Percentiles rank a stretch among this genome's conserved stretches.
Evolutionary conservation across 2,797 vertebrate genomes (phyloP).

Genomic region (Protosalanx chinensis): DNA sequence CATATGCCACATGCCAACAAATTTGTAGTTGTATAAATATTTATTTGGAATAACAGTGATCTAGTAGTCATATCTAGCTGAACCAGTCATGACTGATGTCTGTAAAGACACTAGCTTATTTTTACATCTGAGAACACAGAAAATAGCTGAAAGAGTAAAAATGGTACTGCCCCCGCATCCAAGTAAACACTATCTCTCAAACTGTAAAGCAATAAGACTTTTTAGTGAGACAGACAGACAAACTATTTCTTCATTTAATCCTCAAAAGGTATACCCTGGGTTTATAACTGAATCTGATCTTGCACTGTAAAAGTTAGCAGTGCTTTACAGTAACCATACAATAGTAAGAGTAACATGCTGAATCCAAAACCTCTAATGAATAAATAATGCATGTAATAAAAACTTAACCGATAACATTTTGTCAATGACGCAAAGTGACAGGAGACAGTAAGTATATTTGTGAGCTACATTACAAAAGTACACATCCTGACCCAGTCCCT

Average conservation of each 20-base stretch:
- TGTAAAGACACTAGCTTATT: slow-evolving; percentile 5
- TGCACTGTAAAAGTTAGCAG: slow-evolving; percentile 6
- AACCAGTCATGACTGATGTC: background rate
- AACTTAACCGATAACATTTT: background rate
- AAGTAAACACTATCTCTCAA: background rate
- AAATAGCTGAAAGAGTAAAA: background rate
- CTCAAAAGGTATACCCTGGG: background rate
- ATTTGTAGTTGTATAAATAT: background rate
- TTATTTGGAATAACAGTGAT: slow-evolving; percentile 7
- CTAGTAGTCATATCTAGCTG: background rate
- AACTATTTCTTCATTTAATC: slow-evolving; percentile 3
- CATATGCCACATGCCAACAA: background rate
- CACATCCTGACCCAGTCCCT: background rate
- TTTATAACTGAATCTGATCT: background rate
- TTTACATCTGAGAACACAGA: background rate
- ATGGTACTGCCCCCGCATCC: background rate
- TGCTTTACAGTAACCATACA: background rate
- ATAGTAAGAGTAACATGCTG: background rate
- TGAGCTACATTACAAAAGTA: background rate
- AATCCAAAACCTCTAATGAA: background rate
- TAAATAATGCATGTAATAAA: slow-evolving; percentile 5
- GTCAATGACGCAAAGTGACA: background rate
- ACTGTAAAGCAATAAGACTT: background rate
- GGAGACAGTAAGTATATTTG: background rate
- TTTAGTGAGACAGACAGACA: background rate